Evolutionary conservation across 2,888 invertebrate species (phyloP), one percentile per base, ranked within the genome.

Genomic region (Ophraella communa): DNA sequence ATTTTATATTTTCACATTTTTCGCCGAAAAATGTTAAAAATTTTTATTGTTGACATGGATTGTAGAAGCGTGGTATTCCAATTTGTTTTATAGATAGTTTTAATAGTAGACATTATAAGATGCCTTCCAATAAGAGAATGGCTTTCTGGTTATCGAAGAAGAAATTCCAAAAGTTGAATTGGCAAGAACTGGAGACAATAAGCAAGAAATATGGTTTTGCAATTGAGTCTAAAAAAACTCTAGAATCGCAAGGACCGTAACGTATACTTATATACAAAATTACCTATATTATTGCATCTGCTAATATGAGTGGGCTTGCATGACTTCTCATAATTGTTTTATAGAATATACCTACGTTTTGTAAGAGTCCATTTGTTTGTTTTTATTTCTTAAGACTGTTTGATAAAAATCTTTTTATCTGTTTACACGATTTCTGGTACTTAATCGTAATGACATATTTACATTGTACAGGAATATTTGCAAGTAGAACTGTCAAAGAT

Each of bases 141-240:
- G 94, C 92, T 20, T 89, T 91, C 77, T 94, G 93, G 92, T 88
- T 94, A 84, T 91, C 92, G 2, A 92, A 93, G 70, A 93, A 92
- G 78, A 94, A 94, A 80, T 87, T 89, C 59, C 91, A 91, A 73
- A 94, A 93, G 83, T 82, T 93, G 17, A 91, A 92, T 77, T 91
- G 92, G 88, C 85, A 86, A 52, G 92, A 92, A 71, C 87, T 93
- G 73, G 83, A 86, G 65, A 85, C 85, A 69, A 83, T 87, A 44
- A 91, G 91, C 80, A 84, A 85, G 65, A 83, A 84, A 68, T 86
- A 88, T 80, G 91, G 90, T 47, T 64, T 85, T 84, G 59, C 81
- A 94, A 94, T 83, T 95, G 77, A 90, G 94, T 80, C 82, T 94
- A 87, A 89, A 61, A 83, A 79, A 68, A 86, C 89, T 66, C 78